phyloP scores from a whole-genome alignment of 2,888 invertebrate species.

The Chrysotoxum bicinctum region DNA sequence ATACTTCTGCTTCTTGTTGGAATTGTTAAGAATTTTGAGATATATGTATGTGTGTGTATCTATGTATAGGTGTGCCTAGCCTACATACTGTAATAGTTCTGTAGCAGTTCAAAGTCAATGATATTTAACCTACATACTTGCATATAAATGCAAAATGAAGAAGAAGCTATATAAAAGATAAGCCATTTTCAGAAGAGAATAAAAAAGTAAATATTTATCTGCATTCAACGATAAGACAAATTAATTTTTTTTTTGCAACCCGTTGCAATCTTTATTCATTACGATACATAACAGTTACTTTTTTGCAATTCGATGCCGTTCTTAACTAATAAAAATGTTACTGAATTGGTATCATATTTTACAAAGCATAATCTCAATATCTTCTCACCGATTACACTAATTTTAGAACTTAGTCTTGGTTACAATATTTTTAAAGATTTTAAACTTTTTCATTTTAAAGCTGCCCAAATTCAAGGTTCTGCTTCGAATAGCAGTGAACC shows the following conservation, averaged over 20 bases:
- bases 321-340: constrained; percentile 38
- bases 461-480: constrained; percentile 10
- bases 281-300: background rate
- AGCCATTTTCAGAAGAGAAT: background rate
- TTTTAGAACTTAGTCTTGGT: constrained; percentile 4
- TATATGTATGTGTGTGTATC: no score
- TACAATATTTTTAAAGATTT: constrained; percentile 13
- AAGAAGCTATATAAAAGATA: background rate
- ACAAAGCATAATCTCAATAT: constrained; percentile 13
- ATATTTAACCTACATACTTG: constrained; percentile 10
- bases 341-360: constrained; percentile 29
- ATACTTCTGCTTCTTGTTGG: no score
- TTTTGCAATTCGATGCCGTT: constrained; percentile 36
- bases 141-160: background rate
- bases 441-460: constrained; percentile 20
- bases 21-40: no score
- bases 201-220: constrained; percentile 17
- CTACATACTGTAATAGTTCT: no score
- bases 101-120: no score
- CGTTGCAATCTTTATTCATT: constrained; percentile 15
- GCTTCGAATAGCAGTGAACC: constrained; percentile 42
- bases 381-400: background rate
- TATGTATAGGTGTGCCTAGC: no score
- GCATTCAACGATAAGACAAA: constrained; percentile 39
- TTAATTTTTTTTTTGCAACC: background rate